Evolutionary conservation across 2,888 invertebrate species (phyloP).

Genomic region (Meganola albula): DNA sequence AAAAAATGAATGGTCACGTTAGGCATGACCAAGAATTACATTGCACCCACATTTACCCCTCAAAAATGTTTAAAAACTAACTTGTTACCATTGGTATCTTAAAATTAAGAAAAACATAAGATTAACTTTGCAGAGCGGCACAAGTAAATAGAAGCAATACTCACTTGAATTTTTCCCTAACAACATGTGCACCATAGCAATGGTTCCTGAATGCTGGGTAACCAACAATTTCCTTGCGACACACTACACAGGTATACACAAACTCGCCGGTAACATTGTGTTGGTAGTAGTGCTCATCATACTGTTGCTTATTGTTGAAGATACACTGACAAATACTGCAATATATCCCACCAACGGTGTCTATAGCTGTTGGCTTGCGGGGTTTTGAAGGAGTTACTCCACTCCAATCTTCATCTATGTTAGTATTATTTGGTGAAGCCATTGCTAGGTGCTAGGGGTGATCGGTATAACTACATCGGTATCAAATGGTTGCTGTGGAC

Average conservation of each 20-base stretch:
- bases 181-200: slow-evolving; percentile 76
- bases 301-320: slow-evolving; percentile 70
- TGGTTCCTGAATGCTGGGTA: slow-evolving; percentile 79
- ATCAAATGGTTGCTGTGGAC: slow-evolving; percentile 46
- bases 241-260: slow-evolving; percentile 77
- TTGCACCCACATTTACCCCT: no score
- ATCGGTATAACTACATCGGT: slow-evolving; percentile 57
- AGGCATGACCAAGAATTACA: no score
- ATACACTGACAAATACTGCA: slow-evolving; percentile 75
- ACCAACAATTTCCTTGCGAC: slow-evolving; percentile 69
- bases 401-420: no score
- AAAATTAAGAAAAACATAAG: neutral
- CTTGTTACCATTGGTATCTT: neutral
- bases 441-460: slow-evolving; percentile 50
- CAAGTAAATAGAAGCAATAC: slow-evolving; percentile 20
- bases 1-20: no score
- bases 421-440: slow-evolving; percentile 48
- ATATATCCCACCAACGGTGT: slow-evolving; percentile 72
- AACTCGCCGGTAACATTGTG: slow-evolving; percentile 48
- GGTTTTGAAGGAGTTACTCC: no score
- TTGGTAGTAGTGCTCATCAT: slow-evolving; percentile 72
- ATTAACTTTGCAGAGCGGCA: no score
- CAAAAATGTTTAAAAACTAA: no score
- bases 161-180: slow-evolving; percentile 75
- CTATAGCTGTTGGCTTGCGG: slow-evolving; percentile 56